phyloP scores from a whole-genome alignment of 2,797 vertebrate genomes.

The Tangara arthus region DNA sequence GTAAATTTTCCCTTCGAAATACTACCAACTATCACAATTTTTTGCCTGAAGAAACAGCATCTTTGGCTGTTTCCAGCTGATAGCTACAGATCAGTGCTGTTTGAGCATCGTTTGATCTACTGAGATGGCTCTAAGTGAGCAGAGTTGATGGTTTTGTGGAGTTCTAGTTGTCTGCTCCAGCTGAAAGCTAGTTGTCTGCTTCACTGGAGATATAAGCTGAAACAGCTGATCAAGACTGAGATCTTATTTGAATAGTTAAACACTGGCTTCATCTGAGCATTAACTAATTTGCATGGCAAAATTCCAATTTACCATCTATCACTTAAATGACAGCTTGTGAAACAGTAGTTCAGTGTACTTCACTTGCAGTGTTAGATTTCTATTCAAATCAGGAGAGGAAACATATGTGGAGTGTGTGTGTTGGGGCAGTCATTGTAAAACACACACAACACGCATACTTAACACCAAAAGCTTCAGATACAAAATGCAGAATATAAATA shows the following conservation, averaged over 20 bases:
- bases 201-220: constrained; percentile 44
- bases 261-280: constrained; percentile 42
- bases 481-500: constrained; percentile 17
- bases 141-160: constrained; percentile 27
- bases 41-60: constrained; percentile 58
- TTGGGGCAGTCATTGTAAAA: constrained; percentile 33
- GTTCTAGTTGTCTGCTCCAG: constrained; percentile 25
- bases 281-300: constrained; percentile 61
- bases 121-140: constrained; percentile 24
- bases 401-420: constrained; percentile 31
- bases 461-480: constrained; percentile 9
- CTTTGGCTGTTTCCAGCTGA: constrained; percentile 50
- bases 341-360: constrained; percentile 49
- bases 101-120: constrained; percentile 34
- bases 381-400: constrained; percentile 40
- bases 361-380: constrained; percentile 19
- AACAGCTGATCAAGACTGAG: constrained; percentile 49
- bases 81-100: constrained; percentile 68
- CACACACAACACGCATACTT: background rate
- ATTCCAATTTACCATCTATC: constrained; percentile 41
- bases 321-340: constrained; percentile 55
- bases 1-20: background rate
- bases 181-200: constrained; percentile 38
- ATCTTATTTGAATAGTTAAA: constrained; percentile 63
- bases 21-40: background rate